These are phyloP conservation scores for Ibycter americanus DNA, from an alignment of 2,797 vertebrate species.

Conservation along the genomic window DNA sequence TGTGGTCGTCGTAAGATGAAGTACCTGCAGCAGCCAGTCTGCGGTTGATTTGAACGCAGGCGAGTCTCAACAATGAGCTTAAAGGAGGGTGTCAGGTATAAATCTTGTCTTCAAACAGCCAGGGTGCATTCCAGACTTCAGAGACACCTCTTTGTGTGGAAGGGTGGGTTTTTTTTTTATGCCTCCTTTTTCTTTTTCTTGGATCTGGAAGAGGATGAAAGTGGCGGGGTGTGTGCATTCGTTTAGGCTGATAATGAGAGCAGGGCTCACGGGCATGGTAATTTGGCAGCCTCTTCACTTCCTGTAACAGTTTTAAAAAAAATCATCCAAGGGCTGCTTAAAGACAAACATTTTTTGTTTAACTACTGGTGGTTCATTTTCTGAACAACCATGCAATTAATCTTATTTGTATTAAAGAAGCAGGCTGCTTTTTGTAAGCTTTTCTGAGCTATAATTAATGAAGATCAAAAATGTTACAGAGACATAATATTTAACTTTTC, in stretches of 20 bases:
- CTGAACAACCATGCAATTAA: slow-evolving; percentile 85
- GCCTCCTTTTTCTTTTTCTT: slow-evolving; percentile 72
- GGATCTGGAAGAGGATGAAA: slow-evolving; percentile 86
- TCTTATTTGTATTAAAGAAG: slow-evolving; percentile 82
- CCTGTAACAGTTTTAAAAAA: slow-evolving; percentile 80
- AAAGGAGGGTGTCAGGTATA: slow-evolving; percentile 84
- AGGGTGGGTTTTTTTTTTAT: slow-evolving; percentile 1
- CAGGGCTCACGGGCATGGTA: slow-evolving; percentile 81
- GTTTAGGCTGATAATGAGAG: slow-evolving; percentile 90
- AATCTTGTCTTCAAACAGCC: slow-evolving; percentile 85
- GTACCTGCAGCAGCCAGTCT: slow-evolving; percentile 85
- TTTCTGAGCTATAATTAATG: slow-evolving; percentile 84
- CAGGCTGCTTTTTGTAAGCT: slow-evolving; percentile 73
- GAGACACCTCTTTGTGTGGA: slow-evolving; percentile 80
- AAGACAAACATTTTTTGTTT: slow-evolving; percentile 79
- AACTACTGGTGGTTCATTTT: slow-evolving; percentile 82
- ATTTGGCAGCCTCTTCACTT: slow-evolving; percentile 88
- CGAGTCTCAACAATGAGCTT: slow-evolving; percentile 89
- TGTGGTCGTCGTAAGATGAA: slow-evolving; percentile 86
- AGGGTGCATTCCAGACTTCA: slow-evolving; percentile 85
- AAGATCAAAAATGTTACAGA: slow-evolving; percentile 84
- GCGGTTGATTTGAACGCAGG: slow-evolving; percentile 87
- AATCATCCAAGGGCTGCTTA: slow-evolving; percentile 75
- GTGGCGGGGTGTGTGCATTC: slow-evolving; percentile 77
- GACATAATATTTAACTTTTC: slow-evolving; percentile 75